Base-by-base conservation (phyloP, 2,797 vertebrate genomes). In the Gila robusta region DNA sequence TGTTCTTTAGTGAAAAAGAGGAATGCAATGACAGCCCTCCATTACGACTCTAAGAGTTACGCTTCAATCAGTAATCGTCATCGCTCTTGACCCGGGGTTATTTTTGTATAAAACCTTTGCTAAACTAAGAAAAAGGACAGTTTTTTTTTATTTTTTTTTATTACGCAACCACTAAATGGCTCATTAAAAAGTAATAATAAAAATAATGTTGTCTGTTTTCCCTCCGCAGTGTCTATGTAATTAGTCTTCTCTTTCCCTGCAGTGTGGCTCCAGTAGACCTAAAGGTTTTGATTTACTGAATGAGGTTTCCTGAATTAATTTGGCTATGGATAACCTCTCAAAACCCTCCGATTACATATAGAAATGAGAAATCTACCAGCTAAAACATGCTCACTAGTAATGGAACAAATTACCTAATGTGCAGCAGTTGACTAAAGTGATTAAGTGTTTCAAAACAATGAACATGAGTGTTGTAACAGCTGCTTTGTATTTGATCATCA, bases 271-370 rank as follows among this genome's bases (percentile, higher is more conserved):
- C 19, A 52, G 21, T 6, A 3, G 28, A 70, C 32, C n/a, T 67
- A 14, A 35, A 49, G 16, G 86, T 70, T 82, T 85, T 87, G 77
- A 90, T 85, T 91, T 73, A 52, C 71, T 89, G 67, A 85, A 87
- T 86, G 52, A 78, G 73, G 52, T 83, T 54, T 67, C 86, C 71
- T 83, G 67, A 79, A 72, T n/a, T 82, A 3, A 44, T 87, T 90
- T 73, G 56, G 32, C 26, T 23, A 62, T 62, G 80, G 56, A 82
- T 85, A 80, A 37, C 41, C 23, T 52, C 82, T 70, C 74, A 85
- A 89, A 81, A 49, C 64, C 59, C 35, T 52, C 81, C 87, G 79
- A 92, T 90, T 89, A 70, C 81, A 82, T 37, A 77, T 81, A 77
- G 79, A 87, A 89, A 88, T 89, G 32, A 74, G 64, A 14, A 28